A percentile compares a stretch with the other conserved stretches of the same genome.
These are phyloP conservation scores for Pangasius djambal DNA, from an alignment of 2,797 vertebrate species.

Conservation along the genomic window DNA sequence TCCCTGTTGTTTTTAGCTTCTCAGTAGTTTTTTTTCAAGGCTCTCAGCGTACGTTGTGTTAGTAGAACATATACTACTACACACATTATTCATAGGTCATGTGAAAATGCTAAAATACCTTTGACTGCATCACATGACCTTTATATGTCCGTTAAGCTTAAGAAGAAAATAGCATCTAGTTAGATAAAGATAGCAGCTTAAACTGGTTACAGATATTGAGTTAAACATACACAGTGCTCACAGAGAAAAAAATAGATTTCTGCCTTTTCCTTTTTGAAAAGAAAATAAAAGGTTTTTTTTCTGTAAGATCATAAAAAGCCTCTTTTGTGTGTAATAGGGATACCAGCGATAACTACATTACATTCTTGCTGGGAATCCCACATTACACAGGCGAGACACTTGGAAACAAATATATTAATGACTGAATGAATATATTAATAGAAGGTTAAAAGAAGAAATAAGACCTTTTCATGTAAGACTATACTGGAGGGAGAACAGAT, in stretches of 20 bases:
- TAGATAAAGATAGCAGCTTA: constrained; percentile 17
- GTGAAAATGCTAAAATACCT: neutral
- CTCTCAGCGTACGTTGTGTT: neutral
- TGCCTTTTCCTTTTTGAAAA: neutral
- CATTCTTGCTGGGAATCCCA: neutral
- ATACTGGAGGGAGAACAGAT: neutral
- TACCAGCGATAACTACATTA: neutral
- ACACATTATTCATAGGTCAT: neutral
- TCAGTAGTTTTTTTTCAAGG: neutral
- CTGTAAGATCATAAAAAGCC: constrained; percentile 5
- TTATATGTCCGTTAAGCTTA: neutral
- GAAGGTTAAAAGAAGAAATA: neutral
- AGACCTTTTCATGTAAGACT: neutral
- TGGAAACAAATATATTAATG: constrained; percentile 17
- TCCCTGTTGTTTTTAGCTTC: neutral
- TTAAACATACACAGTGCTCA: neutral
- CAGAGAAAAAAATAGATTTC: neutral
- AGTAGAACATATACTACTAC: neutral
- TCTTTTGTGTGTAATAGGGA: neutral
- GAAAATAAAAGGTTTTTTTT: neutral
- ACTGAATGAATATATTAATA: neutral
- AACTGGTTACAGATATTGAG: neutral
- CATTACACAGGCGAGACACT: constrained; percentile 3
- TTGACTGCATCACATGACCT: neutral
- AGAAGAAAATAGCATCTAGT: constrained; percentile 1